Base-by-base conservation (phyloP, 2,888 invertebrate species). In the Cerastis rubricosa region DNA sequence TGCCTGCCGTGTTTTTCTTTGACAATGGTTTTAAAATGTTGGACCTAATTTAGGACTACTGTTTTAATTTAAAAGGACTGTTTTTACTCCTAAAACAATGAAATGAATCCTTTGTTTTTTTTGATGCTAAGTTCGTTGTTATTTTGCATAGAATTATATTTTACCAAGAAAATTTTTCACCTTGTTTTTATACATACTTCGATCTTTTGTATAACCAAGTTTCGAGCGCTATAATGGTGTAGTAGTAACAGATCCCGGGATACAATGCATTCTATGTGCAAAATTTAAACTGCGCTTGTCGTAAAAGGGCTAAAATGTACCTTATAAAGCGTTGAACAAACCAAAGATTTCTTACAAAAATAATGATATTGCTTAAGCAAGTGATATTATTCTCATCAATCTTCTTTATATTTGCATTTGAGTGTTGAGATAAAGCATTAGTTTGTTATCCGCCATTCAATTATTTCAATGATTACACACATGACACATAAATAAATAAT, bases 341-440 rank as follows among this genome's bases (percentile, higher is more conserved):
- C 40, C 29, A 49, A 59, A 22, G 81, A 35, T 40, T 29, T 59
- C 45, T 51, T 74, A 11, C n/a, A 2, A 66, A 25, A 57, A 74
- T 74, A 74, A 66, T 51, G 14, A 51, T 6, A 5, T 65, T 45
- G 43, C 35, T 47, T 11, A 43, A 40, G 29, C 5, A 51, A 64
- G 35, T 59, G 22, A 51, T 65, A 59, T 69, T 40, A 49, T 59
- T 59, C 17, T 14, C 29, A 49, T 45, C 4, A 63, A 64, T 76
- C n/a, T 69, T 65, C 0, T 8, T 47, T 43, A 7, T 9, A 51
- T 35, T 22, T 19, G 22, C 2, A 47, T 40, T 22, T 17, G n/a
- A 57, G 17, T 17, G 19, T 29, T 75, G 29, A 43, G 17, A 45
- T n/a, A n/a, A n/a, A 49, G 9, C 54, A 2, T 74, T 40, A 17